phyloP scores from a whole-genome alignment of 2,888 invertebrate species.

The Panzeria rudis region DNA sequence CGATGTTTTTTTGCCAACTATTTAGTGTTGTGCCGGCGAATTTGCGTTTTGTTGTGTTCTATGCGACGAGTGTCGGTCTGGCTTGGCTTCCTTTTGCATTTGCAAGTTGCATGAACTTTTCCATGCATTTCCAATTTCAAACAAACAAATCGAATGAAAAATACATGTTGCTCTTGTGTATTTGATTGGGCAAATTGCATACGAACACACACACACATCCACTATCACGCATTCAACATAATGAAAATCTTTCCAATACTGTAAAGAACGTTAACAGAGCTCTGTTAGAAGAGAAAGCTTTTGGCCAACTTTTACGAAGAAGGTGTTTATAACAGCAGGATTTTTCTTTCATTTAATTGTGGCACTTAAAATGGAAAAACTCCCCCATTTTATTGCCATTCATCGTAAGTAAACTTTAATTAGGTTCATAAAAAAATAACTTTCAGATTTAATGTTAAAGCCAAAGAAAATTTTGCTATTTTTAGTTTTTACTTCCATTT shows the following conservation, averaged over 20 bases:
- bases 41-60: slow-evolving; percentile 73
- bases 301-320: slow-evolving; percentile 20
- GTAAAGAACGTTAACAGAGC: slow-evolving; percentile 50
- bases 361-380: slow-evolving; percentile 11
- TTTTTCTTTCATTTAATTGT: slow-evolving; percentile 35
- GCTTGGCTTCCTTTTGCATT: slow-evolving; percentile 71
- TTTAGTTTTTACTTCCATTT: slow-evolving; percentile 40
- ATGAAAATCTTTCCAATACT: slow-evolving; percentile 61
- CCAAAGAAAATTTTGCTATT: slow-evolving; percentile 20
- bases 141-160: slow-evolving; percentile 46
- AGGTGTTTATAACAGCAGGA: slow-evolving; percentile 28
- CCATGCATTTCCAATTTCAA: slow-evolving; percentile 64
- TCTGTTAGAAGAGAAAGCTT: slow-evolving; percentile 61
- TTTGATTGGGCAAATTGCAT: slow-evolving; percentile 18
- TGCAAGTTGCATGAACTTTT: slow-evolving; percentile 73
- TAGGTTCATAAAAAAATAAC: slow-evolving; percentile 55
- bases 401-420: slow-evolving; percentile 53
- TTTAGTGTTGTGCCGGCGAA: slow-evolving; percentile 78
- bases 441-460: slow-evolving; percentile 27
- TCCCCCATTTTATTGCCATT: slow-evolving; percentile 20
- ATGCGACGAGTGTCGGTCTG: slow-evolving; percentile 63
- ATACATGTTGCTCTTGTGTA: slow-evolving; percentile 68
- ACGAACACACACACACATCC: background rate
- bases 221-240: slow-evolving; percentile 29
- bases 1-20: slow-evolving; percentile 81